phyloP scores from a whole-genome alignment of 2,888 invertebrate species.

The Drosophila suboccidentalis region DNA sequence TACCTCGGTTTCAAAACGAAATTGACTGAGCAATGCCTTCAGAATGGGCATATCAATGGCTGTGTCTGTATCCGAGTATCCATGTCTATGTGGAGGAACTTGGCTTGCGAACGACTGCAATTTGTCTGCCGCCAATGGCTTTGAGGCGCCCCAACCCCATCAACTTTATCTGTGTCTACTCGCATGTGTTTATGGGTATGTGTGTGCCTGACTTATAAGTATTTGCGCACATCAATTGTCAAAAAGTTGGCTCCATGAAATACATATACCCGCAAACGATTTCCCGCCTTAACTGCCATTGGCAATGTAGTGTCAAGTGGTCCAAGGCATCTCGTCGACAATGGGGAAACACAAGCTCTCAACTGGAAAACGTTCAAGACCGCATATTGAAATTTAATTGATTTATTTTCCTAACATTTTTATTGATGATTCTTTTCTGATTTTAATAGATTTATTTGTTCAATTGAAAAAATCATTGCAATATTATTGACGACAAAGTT shows the following conservation, averaged over 20 bases:
- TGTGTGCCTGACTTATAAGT: conserved; percentile 57
- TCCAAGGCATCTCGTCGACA: conserved; percentile 27
- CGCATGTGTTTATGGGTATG: background rate
- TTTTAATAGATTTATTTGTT: conserved; percentile 8
- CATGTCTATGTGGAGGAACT: conserved; percentile 26
- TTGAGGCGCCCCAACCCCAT: conserved; percentile 21
- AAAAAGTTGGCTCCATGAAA: conserved; percentile 62
- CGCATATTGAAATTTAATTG: conserved; percentile 5
- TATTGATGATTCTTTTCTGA: conserved; percentile 5
- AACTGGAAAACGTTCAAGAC: background rate
- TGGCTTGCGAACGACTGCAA: conserved; percentile 59
- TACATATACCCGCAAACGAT: conserved; percentile 50
- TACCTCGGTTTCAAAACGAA: conserved; percentile 70
- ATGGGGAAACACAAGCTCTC: conserved; percentile 14
- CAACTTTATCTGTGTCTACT: conserved; percentile 42
- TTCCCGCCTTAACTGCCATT: conserved; percentile 58
- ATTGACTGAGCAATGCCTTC: conserved; percentile 62
- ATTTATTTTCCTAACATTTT: conserved; percentile 5
- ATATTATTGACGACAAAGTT: background rate
- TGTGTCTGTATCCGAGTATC: background rate
- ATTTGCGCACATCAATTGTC: conserved; percentile 75
- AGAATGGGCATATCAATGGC: conserved; percentile 55
- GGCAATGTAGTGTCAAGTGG: conserved; percentile 54
- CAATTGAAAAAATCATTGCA: conserved; percentile 6
- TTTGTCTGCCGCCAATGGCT: conserved; percentile 64